phyloP scores from a whole-genome alignment of 2,888 invertebrate species.

The Spodoptera picta region DNA sequence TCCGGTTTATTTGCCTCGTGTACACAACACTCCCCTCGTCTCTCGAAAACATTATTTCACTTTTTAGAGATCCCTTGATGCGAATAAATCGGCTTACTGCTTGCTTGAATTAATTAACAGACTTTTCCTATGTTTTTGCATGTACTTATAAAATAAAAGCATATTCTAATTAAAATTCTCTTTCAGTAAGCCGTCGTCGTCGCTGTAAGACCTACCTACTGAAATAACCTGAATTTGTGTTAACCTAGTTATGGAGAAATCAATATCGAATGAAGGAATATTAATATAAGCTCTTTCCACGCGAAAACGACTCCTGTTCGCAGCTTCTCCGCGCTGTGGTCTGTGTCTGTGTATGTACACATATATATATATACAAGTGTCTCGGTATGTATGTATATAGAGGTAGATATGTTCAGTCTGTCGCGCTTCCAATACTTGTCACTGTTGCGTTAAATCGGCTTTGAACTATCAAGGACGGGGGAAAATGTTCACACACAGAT shows the following conservation, averaged over 20 bases:
- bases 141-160: neutral
- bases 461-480: slow-evolving; percentile 12
- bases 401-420: slow-evolving; percentile 2
- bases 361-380: too few species aligned
- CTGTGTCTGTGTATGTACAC: too few species aligned
- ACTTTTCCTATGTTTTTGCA: too few species aligned
- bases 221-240: neutral
- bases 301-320: neutral
- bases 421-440: neutral
- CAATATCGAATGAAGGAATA: slow-evolving; percentile 18
- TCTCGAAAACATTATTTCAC: too few species aligned
- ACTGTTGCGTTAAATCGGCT: slow-evolving; percentile 10
- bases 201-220: neutral
- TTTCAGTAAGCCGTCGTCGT: neutral
- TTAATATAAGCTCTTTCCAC: neutral
- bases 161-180: neutral
- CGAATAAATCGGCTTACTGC: too few species aligned
- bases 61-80: too few species aligned
- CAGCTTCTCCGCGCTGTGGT: slow-evolving; percentile 4
- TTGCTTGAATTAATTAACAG: too few species aligned
- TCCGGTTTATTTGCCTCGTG: too few species aligned
- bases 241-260: slow-evolving; percentile 1
- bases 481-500: slow-evolving; percentile 5
- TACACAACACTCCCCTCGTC: too few species aligned
- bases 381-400: too few species aligned